Percentiles rank a stretch among this genome's conserved stretches.
Evolutionary conservation across 2,888 invertebrate species (phyloP).

Genomic region (Tortricodes alternella): DNA sequence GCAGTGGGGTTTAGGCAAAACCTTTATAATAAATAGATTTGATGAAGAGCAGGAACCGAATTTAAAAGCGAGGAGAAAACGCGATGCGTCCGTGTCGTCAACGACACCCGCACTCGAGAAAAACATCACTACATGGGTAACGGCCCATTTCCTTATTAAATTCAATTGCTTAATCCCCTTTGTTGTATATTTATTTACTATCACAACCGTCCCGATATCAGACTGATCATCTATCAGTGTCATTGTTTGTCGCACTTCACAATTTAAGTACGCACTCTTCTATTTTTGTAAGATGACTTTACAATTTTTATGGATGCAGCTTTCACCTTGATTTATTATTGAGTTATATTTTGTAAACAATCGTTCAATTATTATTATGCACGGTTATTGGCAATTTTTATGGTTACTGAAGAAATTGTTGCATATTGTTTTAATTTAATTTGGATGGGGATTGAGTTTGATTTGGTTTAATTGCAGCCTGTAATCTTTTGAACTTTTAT

Average conservation of each 20-base stretch:
- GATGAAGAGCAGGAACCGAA: constrained; percentile 41
- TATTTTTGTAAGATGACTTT: constrained; percentile 45
- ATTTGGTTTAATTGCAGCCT: no score
- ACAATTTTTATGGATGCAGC: constrained; percentile 10
- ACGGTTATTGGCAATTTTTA: background rate
- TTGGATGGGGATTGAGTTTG: no score
- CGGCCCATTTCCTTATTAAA: constrained; percentile 59
- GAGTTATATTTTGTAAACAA: constrained; percentile 14
- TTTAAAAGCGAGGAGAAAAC: constrained; percentile 65
- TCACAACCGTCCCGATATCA: constrained; percentile 37
- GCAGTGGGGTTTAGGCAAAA: constrained; percentile 45
- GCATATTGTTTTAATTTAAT: no score
- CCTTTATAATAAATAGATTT: constrained; percentile 60
- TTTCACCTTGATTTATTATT: constrained; percentile 18
- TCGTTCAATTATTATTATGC: constrained; percentile 1
- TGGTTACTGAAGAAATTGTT: no score
- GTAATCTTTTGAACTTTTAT: no score
- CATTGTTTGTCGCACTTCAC: constrained; percentile 39
- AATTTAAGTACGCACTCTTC: constrained; percentile 43
- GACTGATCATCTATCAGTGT: constrained; percentile 44
- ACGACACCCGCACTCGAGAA: constrained; percentile 56
- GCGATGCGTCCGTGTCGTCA: constrained; percentile 57
- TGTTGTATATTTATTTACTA: constrained; percentile 47
- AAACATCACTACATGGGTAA: constrained; percentile 80
- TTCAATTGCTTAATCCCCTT: constrained; percentile 50